Evolutionary conservation across 2,888 invertebrate genomes (phyloP).

Genomic region (Blomia tropicalis): DNA sequence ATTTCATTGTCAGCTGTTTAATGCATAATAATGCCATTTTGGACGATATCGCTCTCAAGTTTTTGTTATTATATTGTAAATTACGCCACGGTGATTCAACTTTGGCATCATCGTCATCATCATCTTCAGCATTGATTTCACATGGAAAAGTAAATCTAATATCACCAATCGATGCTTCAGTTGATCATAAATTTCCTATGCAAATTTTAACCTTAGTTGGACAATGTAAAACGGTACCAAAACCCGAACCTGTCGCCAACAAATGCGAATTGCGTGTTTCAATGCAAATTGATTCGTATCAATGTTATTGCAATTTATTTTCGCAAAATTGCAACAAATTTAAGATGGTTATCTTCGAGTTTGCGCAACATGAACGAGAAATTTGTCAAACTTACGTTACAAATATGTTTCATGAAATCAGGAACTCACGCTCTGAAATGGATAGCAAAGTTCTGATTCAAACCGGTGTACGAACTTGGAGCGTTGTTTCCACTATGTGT

Average conservation of each 20-base stretch:
- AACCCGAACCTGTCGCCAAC: neutral
- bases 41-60: conserved; percentile 2
- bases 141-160: neutral
- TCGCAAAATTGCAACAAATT: neutral
- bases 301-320: neutral
- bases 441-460: neutral
- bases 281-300: conserved; percentile 2
- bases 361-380: neutral
- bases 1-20: neutral
- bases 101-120: neutral
- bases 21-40: neutral
- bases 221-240: neutral
- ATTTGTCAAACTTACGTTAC: neutral
- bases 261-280: neutral
- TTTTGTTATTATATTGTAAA: neutral
- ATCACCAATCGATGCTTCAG: neutral
- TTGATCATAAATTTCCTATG: neutral
- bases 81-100: neutral
- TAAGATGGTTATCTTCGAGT: neutral
- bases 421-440: neutral
- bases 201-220: neutral
- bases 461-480: neutral
- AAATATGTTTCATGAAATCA: neutral
- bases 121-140: neutral
- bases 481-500: neutral